These are phyloP conservation scores for Phrynocephalus versicolor DNA, from an alignment of 2,113 vertebrate genomes.

Conservation along the genomic window DNA sequence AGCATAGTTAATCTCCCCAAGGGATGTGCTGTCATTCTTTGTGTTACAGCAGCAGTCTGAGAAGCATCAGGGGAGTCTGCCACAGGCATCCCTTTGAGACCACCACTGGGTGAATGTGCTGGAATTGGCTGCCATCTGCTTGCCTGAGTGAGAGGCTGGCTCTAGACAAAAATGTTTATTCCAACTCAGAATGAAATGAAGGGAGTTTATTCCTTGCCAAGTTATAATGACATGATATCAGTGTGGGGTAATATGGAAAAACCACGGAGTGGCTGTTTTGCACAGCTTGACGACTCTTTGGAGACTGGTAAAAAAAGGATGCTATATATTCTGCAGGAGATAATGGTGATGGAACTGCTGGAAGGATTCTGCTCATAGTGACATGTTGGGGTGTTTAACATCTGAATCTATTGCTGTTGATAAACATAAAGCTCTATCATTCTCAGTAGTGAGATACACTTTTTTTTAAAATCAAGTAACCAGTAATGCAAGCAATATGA, in stretches of 20 bases:
- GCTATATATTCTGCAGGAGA: rapidly evolving
- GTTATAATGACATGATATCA: rapidly evolving
- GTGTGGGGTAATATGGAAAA: neutral
- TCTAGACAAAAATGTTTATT: rapidly evolving
- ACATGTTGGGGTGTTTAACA: neutral
- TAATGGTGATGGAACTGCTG: neutral
- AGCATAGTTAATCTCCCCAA: neutral
- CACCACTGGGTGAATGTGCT: rapidly evolving
- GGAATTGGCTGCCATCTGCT: neutral
- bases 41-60: neutral
- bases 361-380: neutral
- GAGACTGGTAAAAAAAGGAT: neutral
- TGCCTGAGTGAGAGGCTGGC: neutral
- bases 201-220: rapidly evolving
- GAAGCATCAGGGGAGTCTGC: neutral
- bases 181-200: neutral
- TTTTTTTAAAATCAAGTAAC: neutral
- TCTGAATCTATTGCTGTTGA: neutral
- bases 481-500: neutral
- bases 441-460: neutral
- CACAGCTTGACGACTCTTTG: constrained; percentile 2
- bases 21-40: neutral
- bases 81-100: neutral
- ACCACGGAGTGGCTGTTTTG: neutral
- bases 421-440: neutral